phyloP scores from a whole-genome alignment of 2,797 vertebrate genomes.

The Psittacula echo region DNA sequence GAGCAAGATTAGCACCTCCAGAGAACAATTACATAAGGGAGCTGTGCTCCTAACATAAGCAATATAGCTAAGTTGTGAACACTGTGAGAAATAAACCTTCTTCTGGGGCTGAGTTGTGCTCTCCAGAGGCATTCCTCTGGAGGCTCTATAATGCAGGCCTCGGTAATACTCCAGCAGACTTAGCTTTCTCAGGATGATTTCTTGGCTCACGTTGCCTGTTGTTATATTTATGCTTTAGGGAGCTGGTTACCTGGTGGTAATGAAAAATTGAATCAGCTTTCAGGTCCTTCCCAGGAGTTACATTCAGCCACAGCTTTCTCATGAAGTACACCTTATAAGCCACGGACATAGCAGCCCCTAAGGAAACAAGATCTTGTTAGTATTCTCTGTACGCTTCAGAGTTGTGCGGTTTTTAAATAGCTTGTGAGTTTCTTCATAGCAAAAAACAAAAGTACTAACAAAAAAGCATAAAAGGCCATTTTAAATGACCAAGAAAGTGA shows the following conservation, averaged over 20 bases:
- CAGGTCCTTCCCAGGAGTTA: conserved; percentile 88
- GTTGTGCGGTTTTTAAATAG: not conserved
- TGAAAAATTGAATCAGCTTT: conserved; percentile 93
- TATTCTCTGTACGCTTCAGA: not conserved
- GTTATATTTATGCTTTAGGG: not conserved
- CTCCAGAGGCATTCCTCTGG: not conserved
- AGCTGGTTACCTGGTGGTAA: conserved; percentile 89
- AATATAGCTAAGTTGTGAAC: not conserved
- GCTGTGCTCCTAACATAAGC: not conserved
- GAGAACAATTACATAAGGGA: not conserved
- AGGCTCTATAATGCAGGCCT: not conserved
- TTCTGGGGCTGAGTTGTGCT: not conserved
- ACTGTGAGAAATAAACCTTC: not conserved
- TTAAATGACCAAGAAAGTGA: not conserved
- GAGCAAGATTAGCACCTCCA: not conserved
- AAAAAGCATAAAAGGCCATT: not conserved
- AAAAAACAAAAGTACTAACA: not conserved
- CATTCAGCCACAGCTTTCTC: conserved; percentile 94
- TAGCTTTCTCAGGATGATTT: not conserved
- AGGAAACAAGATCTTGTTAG: conserved; percentile 9
- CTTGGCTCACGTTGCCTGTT: not conserved
- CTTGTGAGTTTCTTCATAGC: not conserved
- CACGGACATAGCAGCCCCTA: conserved; percentile 76
- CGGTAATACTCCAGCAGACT: not conserved
- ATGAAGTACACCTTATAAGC: conserved; percentile 92